Evolutionary conservation across 2,113 vertebrate genomes (phyloP), one percentile per base, ranked within the genome.

Genomic region (Hippocampus barbouri): DNA sequence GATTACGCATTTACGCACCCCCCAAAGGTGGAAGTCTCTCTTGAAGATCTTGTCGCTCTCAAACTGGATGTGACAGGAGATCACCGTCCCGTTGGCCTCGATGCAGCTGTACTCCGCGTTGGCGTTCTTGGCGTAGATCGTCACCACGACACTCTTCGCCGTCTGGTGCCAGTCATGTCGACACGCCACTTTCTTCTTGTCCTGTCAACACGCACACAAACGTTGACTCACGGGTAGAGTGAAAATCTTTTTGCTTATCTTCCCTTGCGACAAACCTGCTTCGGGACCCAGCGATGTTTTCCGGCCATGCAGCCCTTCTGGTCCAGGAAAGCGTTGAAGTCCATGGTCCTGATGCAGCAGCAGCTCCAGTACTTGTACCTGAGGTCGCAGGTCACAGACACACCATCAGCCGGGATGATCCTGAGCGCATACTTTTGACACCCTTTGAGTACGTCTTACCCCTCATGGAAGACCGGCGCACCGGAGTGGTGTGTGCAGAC

Each of bases 351-450:
- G 73, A 97, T 91, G 62, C 92, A 87, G 75, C 97, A 99, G 90
- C 97, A 99, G 88, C 93, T 97, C 97, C 97, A 99, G 87, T 94
- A 99, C 78, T 99, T 99, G 84, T 96, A 96, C 61, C 97, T 99
- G 65, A 21, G 14, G 49, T 65, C 34, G 40, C 27, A 68, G 21
- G 23, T 49, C 51, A 25, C 20, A 30, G 11, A 10, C 21, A 1
- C 27, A 12, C 4, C 23, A 61, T 56, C 59, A 34, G 59, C 59
- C 8, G 16, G 59, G 15, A 18, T 4, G 15, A 41, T 27, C n/a
- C 21, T 40, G 15, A 15, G 21, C 21, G 1, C 11, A 43, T 6
- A 15, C 34, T 34, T 38, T 7, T 49, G 53, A 47, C 21, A 57
- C n/a, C 9, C 11, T 15, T n/a, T 66, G 18, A 9, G 21, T 34